A percentile compares a stretch with the other conserved stretches of the same genome.
Conservation (phyloP, 64 coral and sea anemone genomes). For the Montipora sp. region DNA sequence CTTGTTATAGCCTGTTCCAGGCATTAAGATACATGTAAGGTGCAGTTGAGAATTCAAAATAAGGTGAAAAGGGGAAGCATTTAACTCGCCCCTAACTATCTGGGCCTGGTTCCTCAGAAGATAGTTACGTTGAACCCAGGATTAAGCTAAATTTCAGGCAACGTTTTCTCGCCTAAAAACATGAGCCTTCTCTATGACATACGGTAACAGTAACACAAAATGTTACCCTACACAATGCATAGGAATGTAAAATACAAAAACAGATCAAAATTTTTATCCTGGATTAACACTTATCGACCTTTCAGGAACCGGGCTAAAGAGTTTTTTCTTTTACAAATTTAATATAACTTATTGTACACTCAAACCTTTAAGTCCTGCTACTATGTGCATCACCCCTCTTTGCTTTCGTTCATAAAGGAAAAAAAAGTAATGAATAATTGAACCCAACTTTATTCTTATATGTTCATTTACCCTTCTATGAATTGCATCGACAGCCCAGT, state of each 20-base stretch:
- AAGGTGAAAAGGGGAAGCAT: no score
- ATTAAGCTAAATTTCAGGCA: neutral
- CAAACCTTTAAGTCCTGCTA: neutral
- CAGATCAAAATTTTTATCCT: no score
- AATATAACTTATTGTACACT: slow-evolving; percentile 3
- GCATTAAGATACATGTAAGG: no score
- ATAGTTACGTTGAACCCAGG: no score
- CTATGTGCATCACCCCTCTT: neutral
- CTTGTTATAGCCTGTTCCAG: no score
- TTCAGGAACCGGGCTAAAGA: no score
- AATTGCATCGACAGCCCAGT: neutral
- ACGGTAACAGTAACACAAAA: neutral
- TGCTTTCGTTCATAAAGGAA: neutral
- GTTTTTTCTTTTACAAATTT: neutral
- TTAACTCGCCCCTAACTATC: no score
- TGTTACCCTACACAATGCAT: no score
- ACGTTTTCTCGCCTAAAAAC: neutral
- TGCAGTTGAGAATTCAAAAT: no score
- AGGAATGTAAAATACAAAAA: neutral
- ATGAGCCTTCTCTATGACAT: neutral
- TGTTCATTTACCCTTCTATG: slow-evolving; percentile 1
- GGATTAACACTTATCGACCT: no score
- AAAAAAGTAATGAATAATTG: neutral
- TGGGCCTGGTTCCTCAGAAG: no score
- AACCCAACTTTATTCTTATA: neutral